phyloP scores from a whole-genome alignment of 2,797 vertebrate species.

The Hemibagrus guttatus region DNA sequence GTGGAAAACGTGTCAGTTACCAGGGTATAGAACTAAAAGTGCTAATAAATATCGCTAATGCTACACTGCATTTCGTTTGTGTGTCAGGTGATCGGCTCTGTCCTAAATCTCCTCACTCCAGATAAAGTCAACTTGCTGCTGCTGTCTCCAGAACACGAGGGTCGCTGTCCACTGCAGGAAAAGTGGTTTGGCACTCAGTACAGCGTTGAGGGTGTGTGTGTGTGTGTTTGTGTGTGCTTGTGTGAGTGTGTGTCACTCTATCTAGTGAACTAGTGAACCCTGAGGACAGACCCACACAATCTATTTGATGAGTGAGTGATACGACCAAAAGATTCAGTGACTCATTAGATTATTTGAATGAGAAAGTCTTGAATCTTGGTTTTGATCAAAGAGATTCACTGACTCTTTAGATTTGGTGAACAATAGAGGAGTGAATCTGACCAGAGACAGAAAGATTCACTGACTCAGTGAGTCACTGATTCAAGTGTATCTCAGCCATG shows the following conservation, averaged over 20 bases:
- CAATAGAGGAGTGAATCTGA: no score
- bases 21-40: no score
- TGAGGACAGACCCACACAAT: neutral
- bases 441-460: neutral
- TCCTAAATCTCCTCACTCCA: conserved; percentile 84
- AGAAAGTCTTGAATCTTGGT: neutral
- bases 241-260: neutral
- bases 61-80: conserved; percentile 2
- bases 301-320: neutral
- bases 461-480: neutral
- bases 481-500: neutral
- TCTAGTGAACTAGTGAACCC: neutral
- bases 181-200: conserved; percentile 96
- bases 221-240: neutral
- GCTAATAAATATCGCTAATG: no score
- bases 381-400: neutral
- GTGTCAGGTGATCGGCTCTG: conserved; percentile 85
- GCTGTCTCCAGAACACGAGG: conserved; percentile 91
- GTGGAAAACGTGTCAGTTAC: neutral
- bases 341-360: neutral
- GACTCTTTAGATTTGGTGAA: neutral
- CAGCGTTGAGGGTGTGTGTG: conserved; percentile 83
- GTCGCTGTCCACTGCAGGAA: conserved; percentile 87
- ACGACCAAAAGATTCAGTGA: neutral
- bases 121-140: conserved; percentile 90